Conservation (phyloP, 2,888 invertebrate species). For the Lycia hirtaria region DNA sequence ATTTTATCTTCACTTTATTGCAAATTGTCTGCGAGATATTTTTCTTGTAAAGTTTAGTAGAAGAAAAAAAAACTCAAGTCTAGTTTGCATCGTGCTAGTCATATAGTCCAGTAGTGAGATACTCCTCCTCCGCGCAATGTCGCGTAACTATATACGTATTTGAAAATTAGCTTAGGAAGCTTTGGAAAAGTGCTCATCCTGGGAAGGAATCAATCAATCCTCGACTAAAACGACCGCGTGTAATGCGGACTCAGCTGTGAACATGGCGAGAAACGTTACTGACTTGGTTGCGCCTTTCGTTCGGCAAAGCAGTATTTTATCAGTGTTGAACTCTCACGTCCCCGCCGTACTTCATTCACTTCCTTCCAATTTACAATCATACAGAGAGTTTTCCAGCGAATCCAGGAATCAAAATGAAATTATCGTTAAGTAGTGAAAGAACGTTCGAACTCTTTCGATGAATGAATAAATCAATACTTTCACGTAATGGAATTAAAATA, state of each 20-base stretch:
- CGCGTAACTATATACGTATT: too few relatives aligned
- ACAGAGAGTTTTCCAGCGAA: constrained; percentile 32
- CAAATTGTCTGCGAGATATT: background rate
- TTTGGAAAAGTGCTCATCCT: too few relatives aligned
- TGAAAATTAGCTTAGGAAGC: too few relatives aligned
- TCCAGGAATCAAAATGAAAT: constrained; percentile 43
- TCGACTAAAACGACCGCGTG: too few relatives aligned
- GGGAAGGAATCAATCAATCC: too few relatives aligned
- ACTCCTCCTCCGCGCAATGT: too few relatives aligned
- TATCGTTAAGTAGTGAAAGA: constrained; percentile 46
- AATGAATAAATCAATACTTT: constrained; percentile 50
- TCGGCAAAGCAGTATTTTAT: background rate
- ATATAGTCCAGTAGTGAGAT: too few relatives aligned
- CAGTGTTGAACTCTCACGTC: background rate
- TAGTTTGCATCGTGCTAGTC: too few relatives aligned
- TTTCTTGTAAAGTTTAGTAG: background rate
- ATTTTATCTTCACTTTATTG: background rate
- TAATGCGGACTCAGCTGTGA: too few relatives aligned
- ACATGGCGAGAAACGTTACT: too few relatives aligned
- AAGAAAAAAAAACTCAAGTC: too few relatives aligned
- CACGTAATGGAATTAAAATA: constrained; percentile 47
- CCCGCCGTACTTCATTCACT: background rate
- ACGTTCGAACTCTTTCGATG: constrained; percentile 40
- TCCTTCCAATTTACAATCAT: constrained; percentile 22
- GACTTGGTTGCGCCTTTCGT: background rate